Base-by-base conservation (phyloP, 2,888 invertebrate species). In the Mythimna loreyi region DNA sequence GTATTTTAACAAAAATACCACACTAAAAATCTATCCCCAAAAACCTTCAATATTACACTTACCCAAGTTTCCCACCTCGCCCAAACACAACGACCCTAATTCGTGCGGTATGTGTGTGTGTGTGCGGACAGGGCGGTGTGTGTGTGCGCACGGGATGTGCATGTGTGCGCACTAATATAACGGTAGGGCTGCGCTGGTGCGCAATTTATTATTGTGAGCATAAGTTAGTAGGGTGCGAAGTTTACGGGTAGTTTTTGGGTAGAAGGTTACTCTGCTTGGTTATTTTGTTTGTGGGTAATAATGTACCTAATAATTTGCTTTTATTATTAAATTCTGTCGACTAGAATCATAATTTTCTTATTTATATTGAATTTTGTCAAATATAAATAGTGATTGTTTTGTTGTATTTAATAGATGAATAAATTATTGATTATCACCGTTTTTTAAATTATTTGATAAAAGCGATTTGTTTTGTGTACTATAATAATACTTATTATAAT, bases 1-100 rank as follows among this genome's bases (percentile, higher is more conserved):
- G n/a, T n/a, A n/a, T n/a, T n/a, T 4, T 3, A 49, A 49, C 5
- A 50, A 50, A 36, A 16, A 16, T 3, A 21, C 13, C 6, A 13
- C 4, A 3, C 6, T n/a, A 11, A 30, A 16, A 28, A 28, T 36
- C 43, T 5, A 30, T 23, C 7, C n/a, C n/a, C 30, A 23, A 13
- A 49, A 56, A 40, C 57, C 9, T 23, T 52, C 23, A 71, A 79
- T 70, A 78, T 23, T 0, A 0, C 4, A 85, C 83, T 87, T 92
- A 86, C 36, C 43, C 62, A 50, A 55, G 60, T 90, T 86, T 64
- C n/a, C 69, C 55, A 66, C 19, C 36, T 45, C 57, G 50, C 64
- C 63, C 85, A 81, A 86, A 88, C 92, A 92, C 92, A 92, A 87
- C 83, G 93, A 93, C 93, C 94, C 94, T 94, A 94, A 94, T 94